These are phyloP conservation scores for Acromyrmex echinatior DNA, from an alignment of 1,140 invertebrate species.

Conservation along the genomic window DNA sequence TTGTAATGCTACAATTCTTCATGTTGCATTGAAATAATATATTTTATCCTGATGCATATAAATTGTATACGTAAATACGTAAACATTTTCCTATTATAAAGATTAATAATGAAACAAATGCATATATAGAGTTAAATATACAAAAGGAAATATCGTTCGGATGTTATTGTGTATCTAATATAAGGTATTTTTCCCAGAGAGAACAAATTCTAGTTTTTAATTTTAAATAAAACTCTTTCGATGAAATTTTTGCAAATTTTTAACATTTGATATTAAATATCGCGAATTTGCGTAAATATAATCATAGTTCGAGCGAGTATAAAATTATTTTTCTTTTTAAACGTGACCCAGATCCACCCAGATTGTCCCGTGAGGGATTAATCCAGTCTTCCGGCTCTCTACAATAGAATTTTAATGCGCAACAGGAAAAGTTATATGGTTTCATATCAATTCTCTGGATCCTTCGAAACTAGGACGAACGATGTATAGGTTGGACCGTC, in stretches of 20 bases:
- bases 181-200: background rate
- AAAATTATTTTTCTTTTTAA: constrained; percentile 34
- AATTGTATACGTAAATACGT: background rate
- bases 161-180: too few relatives aligned
- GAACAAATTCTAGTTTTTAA: background rate
- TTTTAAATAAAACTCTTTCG: background rate
- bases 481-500: background rate
- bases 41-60: background rate
- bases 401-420: constrained; percentile 33
- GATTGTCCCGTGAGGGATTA: constrained; percentile 28
- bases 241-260: background rate
- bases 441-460: constrained; percentile 17
- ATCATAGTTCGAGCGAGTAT: background rate
- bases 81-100: background rate
- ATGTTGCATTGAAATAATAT: background rate
- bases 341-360: constrained; percentile 19
- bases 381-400: constrained; percentile 1
- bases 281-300: background rate
- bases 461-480: background rate
- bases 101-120: background rate
- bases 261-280: constrained; percentile 24
- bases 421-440: constrained; percentile 33
- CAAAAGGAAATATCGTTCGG: background rate
- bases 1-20: background rate
- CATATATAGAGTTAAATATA: background rate